Evolutionary conservation across 2,797 vertebrate species (phyloP).

Genomic region (Hafferia zeledoni): DNA sequence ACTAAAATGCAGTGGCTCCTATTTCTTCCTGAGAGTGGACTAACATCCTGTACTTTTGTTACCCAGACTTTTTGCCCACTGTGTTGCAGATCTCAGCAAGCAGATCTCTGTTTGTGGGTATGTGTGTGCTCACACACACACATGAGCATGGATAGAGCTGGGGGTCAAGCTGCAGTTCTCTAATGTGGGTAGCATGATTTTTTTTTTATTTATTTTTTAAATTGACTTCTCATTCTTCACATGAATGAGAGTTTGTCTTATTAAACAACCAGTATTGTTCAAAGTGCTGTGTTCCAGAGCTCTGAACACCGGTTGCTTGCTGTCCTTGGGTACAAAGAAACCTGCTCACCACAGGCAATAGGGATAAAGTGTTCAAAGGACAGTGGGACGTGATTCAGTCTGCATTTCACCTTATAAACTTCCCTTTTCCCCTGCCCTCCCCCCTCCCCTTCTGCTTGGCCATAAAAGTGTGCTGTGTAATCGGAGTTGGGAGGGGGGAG

Average conservation of each 20-base stretch:
- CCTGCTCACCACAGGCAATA: neutral
- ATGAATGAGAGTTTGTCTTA: neutral
- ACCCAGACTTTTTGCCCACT: neutral
- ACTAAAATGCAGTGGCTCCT: neutral
- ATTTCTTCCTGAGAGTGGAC: neutral
- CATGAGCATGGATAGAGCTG: neutral
- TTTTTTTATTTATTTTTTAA: neutral
- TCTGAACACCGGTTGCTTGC: neutral
- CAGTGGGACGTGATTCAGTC: conserved; percentile 10
- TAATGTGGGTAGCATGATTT: neutral
- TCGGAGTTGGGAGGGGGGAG: conserved; percentile 52
- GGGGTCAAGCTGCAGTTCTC: neutral
- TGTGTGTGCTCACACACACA: neutral
- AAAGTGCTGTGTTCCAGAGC: neutral
- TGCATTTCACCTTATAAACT: conserved; percentile 53
- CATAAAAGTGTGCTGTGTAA: conserved; percentile 50
- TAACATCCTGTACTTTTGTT: neutral
- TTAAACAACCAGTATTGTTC: neutral
- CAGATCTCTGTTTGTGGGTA: neutral
- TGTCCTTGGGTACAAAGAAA: conserved; percentile 18
- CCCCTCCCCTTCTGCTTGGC: neutral
- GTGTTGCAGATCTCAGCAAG: neutral
- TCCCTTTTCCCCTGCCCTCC: neutral
- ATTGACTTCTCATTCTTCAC: neutral
- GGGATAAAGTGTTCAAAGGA: conserved; percentile 34